Conservation (phyloP, 2,888 invertebrate genomes). For the Heliconius cydno region DNA sequence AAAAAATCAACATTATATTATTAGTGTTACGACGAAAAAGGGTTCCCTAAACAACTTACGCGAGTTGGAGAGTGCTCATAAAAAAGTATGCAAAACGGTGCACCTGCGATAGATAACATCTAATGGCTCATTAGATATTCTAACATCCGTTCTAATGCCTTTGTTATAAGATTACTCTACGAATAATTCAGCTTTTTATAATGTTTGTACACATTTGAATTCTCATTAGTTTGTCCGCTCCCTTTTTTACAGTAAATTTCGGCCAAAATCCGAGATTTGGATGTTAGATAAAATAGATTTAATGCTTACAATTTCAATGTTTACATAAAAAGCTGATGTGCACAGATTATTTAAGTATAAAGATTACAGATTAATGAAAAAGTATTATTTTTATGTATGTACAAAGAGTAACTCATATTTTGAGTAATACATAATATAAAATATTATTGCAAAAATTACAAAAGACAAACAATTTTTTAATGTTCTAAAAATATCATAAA, state of each 20-base stretch:
- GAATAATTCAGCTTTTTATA: constrained; percentile 46
- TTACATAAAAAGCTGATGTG: constrained; percentile 29
- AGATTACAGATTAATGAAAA: background rate
- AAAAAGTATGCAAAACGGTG: constrained; percentile 57
- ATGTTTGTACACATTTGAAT: constrained; percentile 44
- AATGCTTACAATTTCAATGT: constrained; percentile 36
- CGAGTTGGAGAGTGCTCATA: background rate
- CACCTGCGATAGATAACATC: constrained; percentile 58
- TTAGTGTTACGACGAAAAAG: constrained; percentile 7
- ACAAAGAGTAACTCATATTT: background rate
- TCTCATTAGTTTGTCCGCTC: constrained; percentile 44
- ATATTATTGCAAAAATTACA: background rate
- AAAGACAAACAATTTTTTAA: background rate
- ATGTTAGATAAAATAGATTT: constrained; percentile 42
- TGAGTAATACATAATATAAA: background rate
- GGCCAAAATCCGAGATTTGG: constrained; percentile 52
- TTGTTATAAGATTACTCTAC: constrained; percentile 53
- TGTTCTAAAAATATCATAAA: background rate
- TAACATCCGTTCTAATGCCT: constrained; percentile 60
- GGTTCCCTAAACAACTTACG: background rate
- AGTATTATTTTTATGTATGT: background rate
- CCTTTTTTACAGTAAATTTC: constrained; percentile 51
- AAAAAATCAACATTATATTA: background rate
- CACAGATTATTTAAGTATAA: constrained; percentile 13
- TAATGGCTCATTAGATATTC: constrained; percentile 54